Evolutionary conservation across 2,113 vertebrate genomes (phyloP).

Genomic region (Ancistrus triradiatus): DNA sequence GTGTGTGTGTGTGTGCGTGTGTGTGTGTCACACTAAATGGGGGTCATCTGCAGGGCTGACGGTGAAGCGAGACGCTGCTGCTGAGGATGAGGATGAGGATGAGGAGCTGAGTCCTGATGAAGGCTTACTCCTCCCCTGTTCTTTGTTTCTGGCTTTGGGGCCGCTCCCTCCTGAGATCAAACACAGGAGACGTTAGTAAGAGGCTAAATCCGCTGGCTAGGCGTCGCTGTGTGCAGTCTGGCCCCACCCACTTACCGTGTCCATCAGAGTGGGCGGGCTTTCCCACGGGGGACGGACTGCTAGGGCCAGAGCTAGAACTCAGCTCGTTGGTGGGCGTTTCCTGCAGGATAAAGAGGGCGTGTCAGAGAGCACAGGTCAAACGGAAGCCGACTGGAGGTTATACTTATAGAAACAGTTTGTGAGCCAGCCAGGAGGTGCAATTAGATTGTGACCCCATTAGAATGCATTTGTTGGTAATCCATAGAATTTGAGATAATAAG

Average conservation of each 20-base stretch:
- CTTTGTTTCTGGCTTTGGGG: constrained; percentile 80
- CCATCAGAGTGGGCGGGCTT: constrained; percentile 62
- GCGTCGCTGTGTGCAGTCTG: no score
- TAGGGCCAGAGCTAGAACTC: constrained; percentile 63
- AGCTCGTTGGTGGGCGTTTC: constrained; percentile 88
- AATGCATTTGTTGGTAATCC: no score
- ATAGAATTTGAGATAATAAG: no score
- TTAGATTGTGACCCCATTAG: no score
- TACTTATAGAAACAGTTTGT: no score
- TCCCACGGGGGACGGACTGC: constrained; percentile 57
- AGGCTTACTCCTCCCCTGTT: constrained; percentile 71
- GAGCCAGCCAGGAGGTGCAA: no score
- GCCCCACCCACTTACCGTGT: constrained; percentile 69
- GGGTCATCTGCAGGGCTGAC: constrained; percentile 86
- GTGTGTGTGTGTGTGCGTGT: not conserved
- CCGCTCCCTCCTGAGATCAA: constrained; percentile 66
- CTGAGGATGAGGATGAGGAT: constrained; percentile 71
- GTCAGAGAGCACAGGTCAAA: no score
- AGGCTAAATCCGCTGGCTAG: no score
- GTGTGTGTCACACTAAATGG: constrained; percentile 61
- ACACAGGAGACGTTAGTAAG: not conserved
- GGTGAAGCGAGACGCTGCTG: constrained; percentile 84
- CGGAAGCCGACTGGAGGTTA: no score
- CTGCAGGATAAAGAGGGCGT: constrained; percentile 58
- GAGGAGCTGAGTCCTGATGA: constrained; percentile 60